Base-by-base conservation (phyloP, 2,888 invertebrate species). In the Alloplasta piceator region DNA sequence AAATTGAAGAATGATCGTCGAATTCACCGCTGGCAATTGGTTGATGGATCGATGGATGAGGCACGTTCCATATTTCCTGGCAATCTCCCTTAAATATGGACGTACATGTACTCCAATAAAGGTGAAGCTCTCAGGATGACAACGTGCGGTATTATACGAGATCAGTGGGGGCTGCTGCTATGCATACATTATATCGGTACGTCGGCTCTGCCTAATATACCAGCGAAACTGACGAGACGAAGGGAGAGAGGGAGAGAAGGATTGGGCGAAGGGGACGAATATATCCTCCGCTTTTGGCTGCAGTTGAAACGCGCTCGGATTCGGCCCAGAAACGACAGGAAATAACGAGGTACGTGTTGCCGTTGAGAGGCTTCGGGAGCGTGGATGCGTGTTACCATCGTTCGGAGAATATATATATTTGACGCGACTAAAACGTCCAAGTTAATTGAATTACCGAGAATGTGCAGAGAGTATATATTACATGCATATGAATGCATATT, bases 401-500 rank as follows among this genome's bases (percentile, higher is more conserved):
- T 75, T 9, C 61, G 71, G 58, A 26, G 26, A 26, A 26, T 26
- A 48, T 60, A 48, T 60, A 68, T 55, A 52, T 56, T 74, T 66
- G 60, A 61, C 58, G 58, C 52, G 67, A 39, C 75, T 80, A 75
- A 80, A 75, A 80, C 71, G 75, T 7, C 60, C 66, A 56, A 80
- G 70, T 75, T 80, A 80, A 80, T 80, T 80, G 75, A 75, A 80
- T 80, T 55, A 75, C 41, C 14, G 46, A 6, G 50, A 26, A 48
- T 26, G n/a, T n/a, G n/a, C n/a, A n/a, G n/a, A n/a, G n/a, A n/a
- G n/a, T n/a, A n/a, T n/a, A n/a, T n/a, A n/a, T n/a, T n/a, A n/a
- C n/a, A n/a, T n/a, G n/a, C n/a, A n/a, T n/a, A n/a, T n/a, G n/a
- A n/a, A n/a, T n/a, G n/a, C n/a, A n/a, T n/a, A n/a, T n/a, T n/a